These are phyloP conservation scores for Uloborus plumipes DNA, from an alignment of 2,888 invertebrate species.

Conservation along the genomic window DNA sequence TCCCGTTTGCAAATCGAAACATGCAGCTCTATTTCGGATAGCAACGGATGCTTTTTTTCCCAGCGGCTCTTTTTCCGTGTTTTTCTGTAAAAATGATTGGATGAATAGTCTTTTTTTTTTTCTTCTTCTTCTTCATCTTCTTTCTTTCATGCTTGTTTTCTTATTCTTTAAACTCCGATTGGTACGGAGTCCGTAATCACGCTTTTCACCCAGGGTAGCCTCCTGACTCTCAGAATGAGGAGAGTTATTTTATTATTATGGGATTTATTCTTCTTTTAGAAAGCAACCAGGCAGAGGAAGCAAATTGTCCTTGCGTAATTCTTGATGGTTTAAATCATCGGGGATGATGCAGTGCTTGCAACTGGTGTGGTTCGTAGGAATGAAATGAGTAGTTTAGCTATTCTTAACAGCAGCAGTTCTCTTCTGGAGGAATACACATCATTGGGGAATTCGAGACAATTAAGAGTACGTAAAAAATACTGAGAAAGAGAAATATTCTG, in stretches of 20 bases:
- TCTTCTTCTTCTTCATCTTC: not conserved
- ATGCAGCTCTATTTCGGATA: conserved; percentile 32
- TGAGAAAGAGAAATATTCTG: too few relatives aligned
- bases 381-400: too few relatives aligned
- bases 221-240: conserved; percentile 13
- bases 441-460: too few relatives aligned
- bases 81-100: conserved; percentile 54
- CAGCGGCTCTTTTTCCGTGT: conserved; percentile 48
- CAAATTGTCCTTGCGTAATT: conserved; percentile 12
- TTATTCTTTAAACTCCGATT: not conserved
- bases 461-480: too few relatives aligned
- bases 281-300: not conserved
- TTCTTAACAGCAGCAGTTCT: too few relatives aligned
- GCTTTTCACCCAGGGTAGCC: conserved; percentile 22
- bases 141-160: not conserved
- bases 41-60: conserved; percentile 49
- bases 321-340: conserved; percentile 1
- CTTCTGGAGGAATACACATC: too few relatives aligned
- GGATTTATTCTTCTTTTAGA: not conserved
- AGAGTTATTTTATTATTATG: conserved; percentile 27
- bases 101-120: conserved; percentile 27
- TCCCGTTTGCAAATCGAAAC: conserved; percentile 52
- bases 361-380: too few relatives aligned
- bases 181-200: conserved; percentile 35
- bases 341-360: not conserved